phyloP scores from a whole-genome alignment of 2,113 vertebrate species.

The Mungos mungo region DNA sequence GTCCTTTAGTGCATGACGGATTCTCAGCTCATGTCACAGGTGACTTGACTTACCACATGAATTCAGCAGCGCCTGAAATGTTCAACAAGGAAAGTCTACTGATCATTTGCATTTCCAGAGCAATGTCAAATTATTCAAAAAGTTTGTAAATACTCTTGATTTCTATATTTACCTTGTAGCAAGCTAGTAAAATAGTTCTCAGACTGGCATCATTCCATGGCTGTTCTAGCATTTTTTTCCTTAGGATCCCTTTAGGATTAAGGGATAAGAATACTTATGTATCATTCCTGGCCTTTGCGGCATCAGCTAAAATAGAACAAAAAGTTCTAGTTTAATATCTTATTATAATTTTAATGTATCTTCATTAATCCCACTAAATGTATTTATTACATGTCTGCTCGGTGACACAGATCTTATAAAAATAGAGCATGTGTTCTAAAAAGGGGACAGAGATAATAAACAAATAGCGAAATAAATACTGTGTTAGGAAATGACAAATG shows the following conservation, averaged over 20 bases:
- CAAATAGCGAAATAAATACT: neutral
- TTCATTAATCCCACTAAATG: neutral
- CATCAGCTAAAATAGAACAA: neutral
- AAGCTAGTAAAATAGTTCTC: neutral
- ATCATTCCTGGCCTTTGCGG: neutral
- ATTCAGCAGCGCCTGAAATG: neutral
- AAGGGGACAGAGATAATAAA: neutral
- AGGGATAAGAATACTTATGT: neutral
- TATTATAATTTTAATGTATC: neutral
- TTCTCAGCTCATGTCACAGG: neutral
- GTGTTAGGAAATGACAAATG: neutral
- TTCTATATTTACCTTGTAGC: neutral
- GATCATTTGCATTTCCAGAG: neutral
- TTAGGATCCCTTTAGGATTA: neutral
- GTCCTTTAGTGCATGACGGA: neutral
- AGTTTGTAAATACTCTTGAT: neutral
- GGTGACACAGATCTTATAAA: neutral
- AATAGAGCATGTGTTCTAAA: neutral
- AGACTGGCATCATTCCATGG: neutral
- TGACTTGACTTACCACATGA: neutral
- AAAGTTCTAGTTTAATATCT: neutral
- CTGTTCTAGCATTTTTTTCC: neutral
- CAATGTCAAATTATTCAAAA: neutral
- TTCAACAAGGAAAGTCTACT: neutral
- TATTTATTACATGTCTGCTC: neutral